Conservation (phyloP, 2,888 invertebrate genomes). For the Tanytarsus gracilentus region DNA sequence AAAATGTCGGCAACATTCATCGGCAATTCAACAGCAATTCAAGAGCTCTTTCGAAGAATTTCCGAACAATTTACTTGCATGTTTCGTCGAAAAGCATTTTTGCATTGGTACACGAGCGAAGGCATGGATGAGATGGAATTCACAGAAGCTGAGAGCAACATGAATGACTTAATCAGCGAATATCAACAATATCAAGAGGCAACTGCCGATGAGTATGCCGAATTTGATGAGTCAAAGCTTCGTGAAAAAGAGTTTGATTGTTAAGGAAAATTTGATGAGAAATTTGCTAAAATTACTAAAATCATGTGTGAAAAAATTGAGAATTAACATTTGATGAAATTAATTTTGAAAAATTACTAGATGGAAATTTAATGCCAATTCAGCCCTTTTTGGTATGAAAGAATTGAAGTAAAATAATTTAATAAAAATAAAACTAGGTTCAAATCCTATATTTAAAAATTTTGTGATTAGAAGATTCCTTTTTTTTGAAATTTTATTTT, state of each 20-base stretch:
- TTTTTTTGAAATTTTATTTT: too few relatives aligned
- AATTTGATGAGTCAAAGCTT: conserved; percentile 62
- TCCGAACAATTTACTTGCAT: conserved; percentile 72
- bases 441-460: too few relatives aligned
- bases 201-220: conserved; percentile 71
- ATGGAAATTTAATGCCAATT: too few relatives aligned
- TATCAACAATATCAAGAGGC: conserved; percentile 93
- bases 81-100: conserved; percentile 83
- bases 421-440: too few relatives aligned
- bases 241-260: conserved; percentile 36
- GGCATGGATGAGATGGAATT: conserved; percentile 92
- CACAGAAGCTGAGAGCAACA: conserved; percentile 87
- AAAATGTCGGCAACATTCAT: conserved; percentile 59
- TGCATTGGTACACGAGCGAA: conserved; percentile 88
- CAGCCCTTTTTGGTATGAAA: too few relatives aligned
- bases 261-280: background rate
- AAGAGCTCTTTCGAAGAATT: conserved; percentile 70
- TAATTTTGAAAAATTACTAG: background rate
- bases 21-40: conserved; percentile 63
- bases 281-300: too few relatives aligned
- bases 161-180: conserved; percentile 89
- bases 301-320: too few relatives aligned
- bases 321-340: too few relatives aligned
- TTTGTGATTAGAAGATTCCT: too few relatives aligned
- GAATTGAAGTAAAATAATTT: too few relatives aligned